Conservation (phyloP, 2,797 vertebrate species). For the Callimico goeldii region DNA sequence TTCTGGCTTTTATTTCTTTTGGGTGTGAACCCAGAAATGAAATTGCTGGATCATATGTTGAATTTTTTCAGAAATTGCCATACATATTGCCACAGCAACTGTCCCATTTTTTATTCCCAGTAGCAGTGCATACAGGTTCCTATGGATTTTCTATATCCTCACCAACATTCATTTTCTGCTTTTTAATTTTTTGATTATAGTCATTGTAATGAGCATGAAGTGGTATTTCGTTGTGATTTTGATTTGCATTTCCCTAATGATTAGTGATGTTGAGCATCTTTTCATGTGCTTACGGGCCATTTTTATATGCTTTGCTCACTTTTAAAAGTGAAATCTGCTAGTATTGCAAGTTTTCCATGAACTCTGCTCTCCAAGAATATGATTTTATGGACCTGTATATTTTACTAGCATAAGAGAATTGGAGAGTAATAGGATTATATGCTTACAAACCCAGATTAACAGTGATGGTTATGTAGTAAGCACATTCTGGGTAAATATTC, state of each 20-base stretch:
- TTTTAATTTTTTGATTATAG: background rate
- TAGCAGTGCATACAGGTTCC: background rate
- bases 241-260: background rate
- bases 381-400: slow-evolving; percentile 46
- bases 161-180: background rate
- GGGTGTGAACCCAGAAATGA: background rate
- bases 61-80: background rate
- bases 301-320: background rate
- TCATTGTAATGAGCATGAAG: background rate
- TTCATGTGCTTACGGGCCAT: background rate
- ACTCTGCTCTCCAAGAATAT: slow-evolving; percentile 40
- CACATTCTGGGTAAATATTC: background rate
- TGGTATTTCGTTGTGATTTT: slow-evolving; percentile 24
- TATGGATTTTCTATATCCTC: background rate
- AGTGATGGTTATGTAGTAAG: slow-evolving; percentile 8
- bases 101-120: background rate
- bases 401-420: slow-evolving; percentile 59
- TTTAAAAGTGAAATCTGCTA: background rate
- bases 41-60: background rate
- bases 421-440: slow-evolving; percentile 26
- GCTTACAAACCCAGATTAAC: background rate
- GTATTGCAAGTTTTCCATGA: slow-evolving; percentile 43
- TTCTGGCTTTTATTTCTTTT: slow-evolving; percentile 38
- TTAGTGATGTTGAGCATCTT: background rate
- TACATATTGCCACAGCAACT: background rate